A percentile compares a stretch with the other conserved stretches of the same genome.
Evolutionary conservation across 2,797 vertebrate genomes (phyloP).

Genomic region (Phoeniculus purpureus): DNA sequence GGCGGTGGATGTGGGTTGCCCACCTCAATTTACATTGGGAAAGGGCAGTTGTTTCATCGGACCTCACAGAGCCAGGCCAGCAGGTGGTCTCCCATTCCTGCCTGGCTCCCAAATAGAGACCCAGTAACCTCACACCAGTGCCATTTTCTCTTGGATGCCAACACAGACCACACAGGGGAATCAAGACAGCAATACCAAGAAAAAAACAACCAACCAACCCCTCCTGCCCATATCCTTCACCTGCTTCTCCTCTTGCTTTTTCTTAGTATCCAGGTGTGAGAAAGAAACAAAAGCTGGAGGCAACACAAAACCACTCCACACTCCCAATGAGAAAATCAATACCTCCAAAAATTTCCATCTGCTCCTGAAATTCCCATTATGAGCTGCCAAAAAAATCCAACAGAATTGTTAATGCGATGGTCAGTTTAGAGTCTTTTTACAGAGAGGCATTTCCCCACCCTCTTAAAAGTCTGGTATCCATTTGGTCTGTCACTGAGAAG

Average conservation of each 20-base stretch:
- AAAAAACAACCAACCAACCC: accelerated
- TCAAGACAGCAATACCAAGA: not conserved
- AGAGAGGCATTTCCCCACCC: constrained; percentile 62
- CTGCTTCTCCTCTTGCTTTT: constrained; percentile 34
- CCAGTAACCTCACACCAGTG: not conserved
- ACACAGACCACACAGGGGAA: constrained; percentile 47
- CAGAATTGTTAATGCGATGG: constrained; percentile 74
- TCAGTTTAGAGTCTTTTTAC: constrained; percentile 72
- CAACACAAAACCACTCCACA: constrained; percentile 54
- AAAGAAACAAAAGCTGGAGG: constrained; percentile 29
- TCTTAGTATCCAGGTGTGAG: constrained; percentile 60
- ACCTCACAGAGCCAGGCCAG: not conserved
- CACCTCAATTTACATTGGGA: not conserved
- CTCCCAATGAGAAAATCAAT: constrained; percentile 73
- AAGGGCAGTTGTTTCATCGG: not conserved
- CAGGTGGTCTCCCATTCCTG: not conserved
- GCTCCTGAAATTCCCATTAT: constrained; percentile 78
- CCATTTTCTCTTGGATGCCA: not conserved
- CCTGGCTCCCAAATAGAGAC: not conserved
- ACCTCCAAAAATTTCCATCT: constrained; percentile 81
- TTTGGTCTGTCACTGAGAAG: constrained; percentile 70
- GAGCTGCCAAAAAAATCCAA: constrained; percentile 73
- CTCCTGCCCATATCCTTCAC: not conserved
- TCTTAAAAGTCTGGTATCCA: constrained; percentile 60
- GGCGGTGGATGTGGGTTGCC: not conserved